Evolutionary conservation across 2,888 invertebrate species (phyloP), one percentile per base, ranked within the genome.

Genomic region (Taenaris catops): DNA sequence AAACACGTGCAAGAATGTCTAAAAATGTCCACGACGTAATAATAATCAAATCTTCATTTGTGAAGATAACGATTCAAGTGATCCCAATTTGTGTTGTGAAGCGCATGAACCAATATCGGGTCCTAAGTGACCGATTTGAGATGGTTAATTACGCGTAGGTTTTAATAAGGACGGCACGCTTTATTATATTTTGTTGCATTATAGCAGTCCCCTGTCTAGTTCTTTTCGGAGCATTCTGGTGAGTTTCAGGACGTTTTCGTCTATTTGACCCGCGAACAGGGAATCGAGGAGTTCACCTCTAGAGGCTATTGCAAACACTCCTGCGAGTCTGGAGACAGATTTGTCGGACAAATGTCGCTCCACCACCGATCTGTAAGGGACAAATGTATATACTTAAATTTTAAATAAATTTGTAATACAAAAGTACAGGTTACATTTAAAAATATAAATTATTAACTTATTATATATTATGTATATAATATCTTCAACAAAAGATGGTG

Each of bases 311-410:
- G 70, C 57, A 49, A 96, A 96, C 5, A 96, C 92, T 33, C 92
- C 91, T 38, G 95, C 94, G 35, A 96, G 91, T 1, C 96, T 89
- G 1, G 89, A 89, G 19, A 94, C 87, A 0, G 95, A 94, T 67
- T 96, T 96, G 50, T 95, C 95, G 2, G 96, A 95, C 1, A 96
- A 88, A 61, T 96, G 96, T 14, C 92, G 89, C 55, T 90, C 89
- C 28, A 96, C 93, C 19, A 96, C 90, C 19, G 89, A 81, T 51
- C 91, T 91, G 78, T 2, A 67, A 69, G 19, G 18, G 8, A 8
- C 6, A 25, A 14, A 25, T 18, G 6, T n/a, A 14, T 14, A 14
- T 14, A 3, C 14, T 3, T 14, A 14, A 3, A 14, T n/a, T n/a
- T n/a, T n/a, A n/a, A n/a, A n/a, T n/a, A n/a, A n/a, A n/a, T n/a